Conservation (phyloP, 2,888 invertebrate species). For the Pachydiplax longipennis region DNA sequence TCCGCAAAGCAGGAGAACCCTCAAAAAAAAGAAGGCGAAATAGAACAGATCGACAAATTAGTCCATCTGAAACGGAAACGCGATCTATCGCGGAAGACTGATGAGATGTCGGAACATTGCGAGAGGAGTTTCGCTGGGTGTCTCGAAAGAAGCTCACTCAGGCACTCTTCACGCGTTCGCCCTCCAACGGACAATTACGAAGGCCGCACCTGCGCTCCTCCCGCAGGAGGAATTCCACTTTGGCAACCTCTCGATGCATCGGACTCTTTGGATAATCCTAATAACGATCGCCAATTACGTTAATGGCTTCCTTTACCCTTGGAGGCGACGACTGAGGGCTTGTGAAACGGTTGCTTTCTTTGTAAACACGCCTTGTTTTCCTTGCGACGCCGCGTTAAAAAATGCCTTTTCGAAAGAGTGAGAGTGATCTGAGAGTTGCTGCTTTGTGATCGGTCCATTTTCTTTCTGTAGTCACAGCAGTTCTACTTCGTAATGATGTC, state of each 20-base stretch:
- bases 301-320: neutral
- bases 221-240: neutral
- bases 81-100: too few species aligned
- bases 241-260: neutral
- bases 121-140: too few species aligned
- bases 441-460: too few species aligned
- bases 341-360: neutral
- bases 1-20: neutral
- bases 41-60: neutral
- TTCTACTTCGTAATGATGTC: too few species aligned
- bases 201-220: neutral
- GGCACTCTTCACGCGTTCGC: neutral
- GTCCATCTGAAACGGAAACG: too few species aligned
- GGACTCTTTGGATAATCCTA: neutral
- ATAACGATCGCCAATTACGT: neutral
- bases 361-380: neutral
- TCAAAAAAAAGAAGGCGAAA: neutral
- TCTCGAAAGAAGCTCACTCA: neutral
- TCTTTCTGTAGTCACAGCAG: too few species aligned
- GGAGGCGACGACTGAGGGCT: neutral
- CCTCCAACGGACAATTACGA: neutral
- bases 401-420: too few species aligned
- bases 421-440: too few species aligned
- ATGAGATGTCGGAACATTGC: too few species aligned
- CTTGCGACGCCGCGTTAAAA: too few species aligned